These are phyloP conservation scores for Tenthredo mesomela DNA, from an alignment of 2,888 invertebrate genomes.

Conservation along the genomic window DNA sequence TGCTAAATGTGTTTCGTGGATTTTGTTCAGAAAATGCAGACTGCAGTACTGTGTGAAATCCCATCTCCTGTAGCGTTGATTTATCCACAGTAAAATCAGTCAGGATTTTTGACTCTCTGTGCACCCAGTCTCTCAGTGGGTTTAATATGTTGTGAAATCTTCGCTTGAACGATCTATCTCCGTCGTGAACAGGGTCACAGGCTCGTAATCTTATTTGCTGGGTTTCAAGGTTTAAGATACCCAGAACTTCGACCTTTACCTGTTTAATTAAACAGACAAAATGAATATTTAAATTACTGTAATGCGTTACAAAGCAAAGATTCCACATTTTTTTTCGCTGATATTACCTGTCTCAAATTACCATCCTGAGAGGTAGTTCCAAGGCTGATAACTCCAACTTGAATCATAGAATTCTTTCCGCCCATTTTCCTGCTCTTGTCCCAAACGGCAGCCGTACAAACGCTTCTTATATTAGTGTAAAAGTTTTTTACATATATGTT, in stretches of 20 bases:
- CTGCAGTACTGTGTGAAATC: constrained; percentile 88
- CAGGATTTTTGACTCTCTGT: constrained; percentile 87
- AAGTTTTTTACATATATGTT: constrained; percentile 84
- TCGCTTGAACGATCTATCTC: constrained; percentile 89
- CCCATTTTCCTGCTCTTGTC: constrained; percentile 88
- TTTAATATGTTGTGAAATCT: constrained; percentile 91
- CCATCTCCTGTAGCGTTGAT: constrained; percentile 87
- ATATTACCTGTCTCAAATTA: constrained; percentile 76
- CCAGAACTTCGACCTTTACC: constrained; percentile 93
- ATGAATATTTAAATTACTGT: not conserved
- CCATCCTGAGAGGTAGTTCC: constrained; percentile 91
- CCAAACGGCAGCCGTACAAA: constrained; percentile 90
- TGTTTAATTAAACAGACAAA: constrained; percentile 73
- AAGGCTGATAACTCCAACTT: constrained; percentile 90
- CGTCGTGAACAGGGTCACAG: constrained; percentile 89
- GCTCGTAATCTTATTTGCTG: constrained; percentile 86
- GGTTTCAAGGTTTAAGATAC: constrained; percentile 87
- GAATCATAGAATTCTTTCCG: constrained; percentile 79
- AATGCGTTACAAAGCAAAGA: constrained; percentile 7
- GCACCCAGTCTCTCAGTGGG: constrained; percentile 89
- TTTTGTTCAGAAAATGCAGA: constrained; percentile 79
- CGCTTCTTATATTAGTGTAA: constrained; percentile 87
- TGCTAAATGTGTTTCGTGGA: constrained; percentile 81
- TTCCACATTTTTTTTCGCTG: not conserved
- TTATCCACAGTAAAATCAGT: constrained; percentile 93